Base-by-base conservation (phyloP, 1,140 invertebrate genomes). In the Holcopasites calliopsidis region DNA sequence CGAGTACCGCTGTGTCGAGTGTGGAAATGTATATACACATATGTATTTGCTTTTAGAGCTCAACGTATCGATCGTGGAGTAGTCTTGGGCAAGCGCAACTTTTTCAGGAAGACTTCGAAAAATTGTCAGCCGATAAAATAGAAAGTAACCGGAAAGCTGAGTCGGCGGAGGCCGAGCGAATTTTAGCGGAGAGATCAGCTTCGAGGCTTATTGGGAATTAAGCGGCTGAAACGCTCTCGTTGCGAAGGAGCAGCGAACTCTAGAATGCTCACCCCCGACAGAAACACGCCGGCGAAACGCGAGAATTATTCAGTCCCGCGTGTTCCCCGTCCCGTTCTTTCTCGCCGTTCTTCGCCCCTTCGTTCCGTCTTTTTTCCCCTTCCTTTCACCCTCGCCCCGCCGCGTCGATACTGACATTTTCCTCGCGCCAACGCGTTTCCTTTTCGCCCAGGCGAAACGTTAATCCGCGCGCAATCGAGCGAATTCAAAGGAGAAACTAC, bases 181-280 rank as follows among this genome's bases (percentile, higher is more conserved):
- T n/a, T 79, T 33, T 28, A 68, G 18, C 55, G 23, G n/a, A n/a
- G n/a, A 77, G 79, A 82, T 82, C 79, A 77, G 66, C 68, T 80
- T 80, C 38, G 44, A n/a, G 65, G 73, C 49, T 81, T 81, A 77
- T 82, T 57, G 74, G 28, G 66, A 82, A 72, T 82, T 82, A 66
- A 82, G 60, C 55, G 33, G 74, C 66, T 72, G 71, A 72, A 80
- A 80, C 78, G 65, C 49, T 38, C 76, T 52, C 42, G 60, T 42
- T 76, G 23, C 13, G 52, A 72, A 40, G 55, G 31, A 61, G 21
- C 62, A 26, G 31, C 44, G 52, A 79, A 75, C 35, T 38, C n/a
- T 18, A 62, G 73, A 79, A 79, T 79, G 44, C 31, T 13, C 49
- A 38, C 35, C n/a, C 52, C 42, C 65, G 38, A 64, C 3, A 42